phyloP scores from a whole-genome alignment of 2,797 vertebrate species.

The Nasua narica region DNA sequence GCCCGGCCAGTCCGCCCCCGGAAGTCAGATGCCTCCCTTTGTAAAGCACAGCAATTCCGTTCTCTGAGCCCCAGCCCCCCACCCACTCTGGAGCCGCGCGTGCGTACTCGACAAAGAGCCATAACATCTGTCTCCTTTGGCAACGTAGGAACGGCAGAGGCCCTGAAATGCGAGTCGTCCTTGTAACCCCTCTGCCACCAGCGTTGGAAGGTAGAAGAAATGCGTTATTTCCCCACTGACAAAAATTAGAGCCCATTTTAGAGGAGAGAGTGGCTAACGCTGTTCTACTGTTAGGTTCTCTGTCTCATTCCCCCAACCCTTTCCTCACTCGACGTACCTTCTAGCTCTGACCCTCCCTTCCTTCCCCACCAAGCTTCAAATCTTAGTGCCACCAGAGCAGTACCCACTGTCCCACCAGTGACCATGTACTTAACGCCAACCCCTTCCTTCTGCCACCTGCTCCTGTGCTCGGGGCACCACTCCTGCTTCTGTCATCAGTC shows the following conservation, averaged over 20 bases:
- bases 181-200: not conserved
- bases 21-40: not conserved
- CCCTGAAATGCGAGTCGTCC: not conserved
- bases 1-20: not conserved
- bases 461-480: not conserved
- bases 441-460: not conserved
- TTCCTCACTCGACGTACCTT: not conserved
- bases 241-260: not conserved
- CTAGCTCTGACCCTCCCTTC: no score
- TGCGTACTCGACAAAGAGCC: slow-evolving; percentile 4
- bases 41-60: not conserved
- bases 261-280: not conserved
- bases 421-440: not conserved
- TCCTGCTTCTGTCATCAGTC: accelerated
- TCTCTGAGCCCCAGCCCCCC: not conserved
- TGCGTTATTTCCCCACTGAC: not conserved
- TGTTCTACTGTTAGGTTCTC: not conserved
- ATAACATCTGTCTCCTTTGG: not conserved
- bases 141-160: not conserved
- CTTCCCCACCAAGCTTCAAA: not conserved
- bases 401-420: not conserved
- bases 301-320: not conserved
- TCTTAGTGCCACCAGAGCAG: accelerated
- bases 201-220: not conserved
- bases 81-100: not conserved